Percentiles rank a stretch among this genome's conserved stretches.
Evolutionary conservation across 1,140 invertebrate species (phyloP).

Genomic region (Cydia strobilella): DNA sequence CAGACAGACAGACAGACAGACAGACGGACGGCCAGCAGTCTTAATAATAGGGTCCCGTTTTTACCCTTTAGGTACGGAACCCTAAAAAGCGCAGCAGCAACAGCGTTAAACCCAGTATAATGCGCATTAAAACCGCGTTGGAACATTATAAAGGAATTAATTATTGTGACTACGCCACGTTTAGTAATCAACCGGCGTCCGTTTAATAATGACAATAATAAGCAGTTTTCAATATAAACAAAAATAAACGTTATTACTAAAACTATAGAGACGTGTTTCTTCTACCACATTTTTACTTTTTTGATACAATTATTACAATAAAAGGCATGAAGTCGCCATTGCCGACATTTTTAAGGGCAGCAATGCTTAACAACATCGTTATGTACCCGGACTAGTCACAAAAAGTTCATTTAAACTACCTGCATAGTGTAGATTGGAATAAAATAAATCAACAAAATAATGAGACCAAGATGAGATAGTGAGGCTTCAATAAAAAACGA

Average conservation of each 20-base stretch:
- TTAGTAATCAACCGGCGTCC: constrained; percentile 26
- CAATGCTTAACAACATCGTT: constrained; percentile 7
- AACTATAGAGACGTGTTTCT: constrained; percentile 28
- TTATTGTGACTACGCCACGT: constrained; percentile 22
- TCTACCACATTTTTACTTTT: constrained; percentile 24
- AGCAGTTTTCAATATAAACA: background rate
- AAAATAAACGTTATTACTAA: background rate
- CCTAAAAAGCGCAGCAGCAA: too few relatives aligned
- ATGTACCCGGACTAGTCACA: background rate
- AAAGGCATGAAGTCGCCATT: constrained; percentile 27
- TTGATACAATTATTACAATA: constrained; percentile 33
- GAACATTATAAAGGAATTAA: constrained; percentile 21
- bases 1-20: too few relatives aligned
- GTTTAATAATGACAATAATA: constrained; percentile 22
- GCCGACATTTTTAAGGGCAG: constrained; percentile 13
- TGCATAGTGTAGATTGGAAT: constrained; percentile 7
- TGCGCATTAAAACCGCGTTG: constrained; percentile 13
- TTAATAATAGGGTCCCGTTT: too few relatives aligned
- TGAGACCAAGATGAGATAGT: background rate
- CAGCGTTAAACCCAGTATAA: constrained; percentile 9
- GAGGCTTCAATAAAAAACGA: background rate
- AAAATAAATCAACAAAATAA: constrained; percentile 12
- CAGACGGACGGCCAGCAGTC: too few relatives aligned
- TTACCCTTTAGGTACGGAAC: too few relatives aligned
- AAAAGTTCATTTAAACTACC: background rate